Percentiles rank a stretch among this genome's conserved stretches.
phyloP scores from a whole-genome alignment of 1,140 invertebrate genomes.

The Elymnias hypermnestra region DNA sequence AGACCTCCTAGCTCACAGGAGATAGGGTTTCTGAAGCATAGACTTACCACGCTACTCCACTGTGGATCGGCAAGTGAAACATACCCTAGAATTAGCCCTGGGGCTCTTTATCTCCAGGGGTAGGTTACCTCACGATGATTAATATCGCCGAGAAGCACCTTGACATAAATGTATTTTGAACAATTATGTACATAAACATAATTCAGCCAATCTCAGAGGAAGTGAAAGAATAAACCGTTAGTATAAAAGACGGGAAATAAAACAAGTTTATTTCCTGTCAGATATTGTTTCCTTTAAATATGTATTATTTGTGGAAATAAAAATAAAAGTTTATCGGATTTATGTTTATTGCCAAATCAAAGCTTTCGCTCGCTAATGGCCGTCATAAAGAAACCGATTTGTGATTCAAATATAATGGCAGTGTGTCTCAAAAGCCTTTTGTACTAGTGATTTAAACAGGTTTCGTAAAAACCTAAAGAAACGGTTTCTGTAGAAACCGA shows the following conservation, averaged over 20 bases:
- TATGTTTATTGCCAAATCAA: constrained; percentile 14
- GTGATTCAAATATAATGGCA: constrained; percentile 10
- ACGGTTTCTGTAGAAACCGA: no score
- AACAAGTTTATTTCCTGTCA: not conserved
- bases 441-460: constrained; percentile 19
- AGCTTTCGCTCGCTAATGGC: constrained; percentile 8
- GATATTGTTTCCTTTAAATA: constrained; percentile 5
- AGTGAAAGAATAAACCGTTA: not conserved
- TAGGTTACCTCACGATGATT: no score
- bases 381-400: constrained; percentile 13
- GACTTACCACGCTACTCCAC: no score
- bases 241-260: constrained; percentile 2
- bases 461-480: no score
- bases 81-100: no score
- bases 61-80: no score
- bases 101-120: no score
- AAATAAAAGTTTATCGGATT: constrained; percentile 5
- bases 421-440: constrained; percentile 28
- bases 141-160: no score
- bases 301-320: constrained; percentile 8
- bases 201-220: not conserved
- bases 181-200: no score
- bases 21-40: no score
- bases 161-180: no score
- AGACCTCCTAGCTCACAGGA: no score